These are phyloP conservation scores for Gymnarchus niloticus DNA, from an alignment of 2,113 vertebrate genomes.

Conservation along the genomic window DNA sequence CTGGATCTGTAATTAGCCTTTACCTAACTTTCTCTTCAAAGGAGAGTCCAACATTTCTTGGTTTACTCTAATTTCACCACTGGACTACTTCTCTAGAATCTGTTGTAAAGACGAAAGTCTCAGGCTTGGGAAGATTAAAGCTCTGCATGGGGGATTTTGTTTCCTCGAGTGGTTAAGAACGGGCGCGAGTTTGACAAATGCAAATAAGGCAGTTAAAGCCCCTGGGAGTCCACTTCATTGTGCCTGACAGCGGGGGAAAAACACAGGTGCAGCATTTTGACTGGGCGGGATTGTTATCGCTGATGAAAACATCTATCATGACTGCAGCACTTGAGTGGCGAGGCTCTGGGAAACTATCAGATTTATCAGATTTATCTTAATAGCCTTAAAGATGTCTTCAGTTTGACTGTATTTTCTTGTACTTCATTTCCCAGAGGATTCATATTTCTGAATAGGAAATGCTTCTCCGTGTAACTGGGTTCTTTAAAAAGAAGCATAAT, in stretches of 20 bases:
- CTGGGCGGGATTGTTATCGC: background rate
- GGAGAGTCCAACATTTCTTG: background rate
- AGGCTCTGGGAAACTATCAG: background rate
- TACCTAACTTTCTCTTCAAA: background rate
- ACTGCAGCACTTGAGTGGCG: background rate
- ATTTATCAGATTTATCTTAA: constrained; percentile 2
- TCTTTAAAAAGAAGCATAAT: no score
- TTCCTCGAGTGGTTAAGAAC: constrained; percentile 1
- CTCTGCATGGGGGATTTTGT: background rate
- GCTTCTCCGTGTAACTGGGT: background rate
- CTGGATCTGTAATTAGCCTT: background rate
- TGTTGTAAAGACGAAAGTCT: background rate
- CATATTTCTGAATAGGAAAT: constrained; percentile 1
- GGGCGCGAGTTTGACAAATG: constrained; percentile 1
- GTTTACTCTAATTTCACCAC: background rate
- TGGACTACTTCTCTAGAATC: background rate
- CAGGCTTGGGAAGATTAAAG: background rate
- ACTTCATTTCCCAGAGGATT: constrained; percentile 6
- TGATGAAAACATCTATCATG: constrained; percentile 11
- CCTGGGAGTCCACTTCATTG: background rate
- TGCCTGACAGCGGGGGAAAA: background rate
- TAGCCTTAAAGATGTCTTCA: constrained; percentile 4
- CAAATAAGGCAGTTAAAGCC: background rate
- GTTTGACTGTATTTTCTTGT: background rate
- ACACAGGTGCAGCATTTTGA: background rate